These are phyloP conservation scores for Aphyosemion australe DNA, from an alignment of 2,113 vertebrate genomes.

Conservation along the genomic window DNA sequence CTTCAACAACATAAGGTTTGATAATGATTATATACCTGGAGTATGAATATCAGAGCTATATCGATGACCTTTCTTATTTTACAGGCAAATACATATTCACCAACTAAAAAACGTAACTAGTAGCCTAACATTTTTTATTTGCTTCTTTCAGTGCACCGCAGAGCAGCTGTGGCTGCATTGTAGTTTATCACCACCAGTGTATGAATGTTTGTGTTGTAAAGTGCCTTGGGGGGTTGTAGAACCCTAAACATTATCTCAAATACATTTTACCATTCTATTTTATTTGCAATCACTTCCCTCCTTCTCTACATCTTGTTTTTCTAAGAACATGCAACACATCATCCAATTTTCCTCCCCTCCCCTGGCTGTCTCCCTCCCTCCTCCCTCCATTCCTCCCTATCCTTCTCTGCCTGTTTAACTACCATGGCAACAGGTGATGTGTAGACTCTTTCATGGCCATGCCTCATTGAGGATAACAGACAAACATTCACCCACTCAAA, in stretches of 20 bases:
- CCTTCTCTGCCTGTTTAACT: constrained; percentile 73
- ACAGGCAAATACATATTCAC: constrained; percentile 1
- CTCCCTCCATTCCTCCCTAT: constrained; percentile 62
- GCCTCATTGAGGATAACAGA: constrained; percentile 42
- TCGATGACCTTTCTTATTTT: background rate
- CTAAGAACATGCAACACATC: constrained; percentile 55
- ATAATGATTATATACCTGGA: constrained; percentile 11
- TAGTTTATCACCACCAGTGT: too few relatives aligned
- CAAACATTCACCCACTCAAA: constrained; percentile 15
- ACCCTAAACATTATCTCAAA: too few relatives aligned
- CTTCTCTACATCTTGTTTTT: constrained; percentile 18
- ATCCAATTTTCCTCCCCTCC: constrained; percentile 53
- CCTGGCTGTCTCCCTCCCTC: constrained; percentile 31
- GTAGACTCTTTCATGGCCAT: constrained; percentile 48
- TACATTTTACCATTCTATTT: background rate
- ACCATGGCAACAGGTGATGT: constrained; percentile 78
- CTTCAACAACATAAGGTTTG: background rate
- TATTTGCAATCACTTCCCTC: constrained; percentile 17
- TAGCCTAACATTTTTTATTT: background rate
- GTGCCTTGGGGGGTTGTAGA: too few relatives aligned
- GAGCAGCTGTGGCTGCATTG: too few relatives aligned
- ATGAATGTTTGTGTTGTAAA: too few relatives aligned
- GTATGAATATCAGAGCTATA: constrained; percentile 20
- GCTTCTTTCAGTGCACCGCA: background rate
- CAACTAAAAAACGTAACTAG: background rate